A percentile compares a stretch with the other conserved stretches of the same genome.
Evolutionary conservation across 2,113 vertebrate species (phyloP).

Genomic region (Phalacrocorax aristotelis): DNA sequence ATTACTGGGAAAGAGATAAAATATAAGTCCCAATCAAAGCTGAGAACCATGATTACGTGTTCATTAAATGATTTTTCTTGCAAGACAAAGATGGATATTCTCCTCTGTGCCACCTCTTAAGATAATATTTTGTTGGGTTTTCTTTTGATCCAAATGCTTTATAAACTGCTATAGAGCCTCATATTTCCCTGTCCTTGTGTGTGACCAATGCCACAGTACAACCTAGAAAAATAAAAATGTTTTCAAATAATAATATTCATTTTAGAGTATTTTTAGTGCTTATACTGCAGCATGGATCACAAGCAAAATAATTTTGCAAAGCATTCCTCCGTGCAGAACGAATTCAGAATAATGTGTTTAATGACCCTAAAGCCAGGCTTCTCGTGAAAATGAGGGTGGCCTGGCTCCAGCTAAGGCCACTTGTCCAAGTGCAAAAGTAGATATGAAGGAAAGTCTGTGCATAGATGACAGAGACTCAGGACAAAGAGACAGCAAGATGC

Average conservation of each 20-base stretch:
- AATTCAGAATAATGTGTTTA: not conserved
- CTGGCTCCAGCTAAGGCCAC: not conserved
- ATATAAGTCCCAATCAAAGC: not conserved
- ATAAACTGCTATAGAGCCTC: not conserved
- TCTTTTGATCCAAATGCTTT: not conserved
- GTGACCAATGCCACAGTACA: not conserved
- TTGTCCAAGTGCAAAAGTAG: not conserved
- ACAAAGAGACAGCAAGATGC: not conserved
- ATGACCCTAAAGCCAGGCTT: not conserved
- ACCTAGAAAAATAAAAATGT: not conserved
- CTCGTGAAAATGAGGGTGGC: not conserved
- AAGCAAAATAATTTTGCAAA: not conserved
- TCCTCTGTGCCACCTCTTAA: not conserved
- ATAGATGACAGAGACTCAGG: not conserved
- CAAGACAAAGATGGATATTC: not conserved
- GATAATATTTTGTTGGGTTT: not conserved
- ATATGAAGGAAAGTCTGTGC: not conserved
- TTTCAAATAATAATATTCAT: not conserved
- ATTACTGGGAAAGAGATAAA: not conserved
- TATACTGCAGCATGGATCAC: not conserved
- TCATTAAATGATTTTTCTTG: not conserved
- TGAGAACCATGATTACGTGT: not conserved
- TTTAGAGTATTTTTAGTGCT: not conserved
- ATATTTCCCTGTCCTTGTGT: not conserved
- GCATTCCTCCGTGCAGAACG: not conserved